phyloP scores from a whole-genome alignment of 2,113 vertebrate genomes.

The Tonatia bakeri region DNA sequence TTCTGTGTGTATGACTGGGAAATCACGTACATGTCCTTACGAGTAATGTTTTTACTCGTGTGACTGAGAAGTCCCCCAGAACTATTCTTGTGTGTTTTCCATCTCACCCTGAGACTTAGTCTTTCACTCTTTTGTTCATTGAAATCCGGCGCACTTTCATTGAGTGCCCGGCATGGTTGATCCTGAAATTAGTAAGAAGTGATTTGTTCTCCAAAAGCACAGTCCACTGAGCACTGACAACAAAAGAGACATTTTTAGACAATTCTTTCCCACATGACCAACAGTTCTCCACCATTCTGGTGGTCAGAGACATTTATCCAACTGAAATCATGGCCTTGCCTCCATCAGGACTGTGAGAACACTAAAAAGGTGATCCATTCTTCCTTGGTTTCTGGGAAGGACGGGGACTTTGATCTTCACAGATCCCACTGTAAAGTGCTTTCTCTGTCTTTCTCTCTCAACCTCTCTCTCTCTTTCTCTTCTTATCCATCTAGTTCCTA shows the following conservation, averaged over 20 bases:
- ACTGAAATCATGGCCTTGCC: not conserved
- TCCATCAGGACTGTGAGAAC: not conserved
- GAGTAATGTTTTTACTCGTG: no score
- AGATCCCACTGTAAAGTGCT: not conserved
- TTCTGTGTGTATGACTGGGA: not conserved
- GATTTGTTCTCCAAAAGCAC: not conserved
- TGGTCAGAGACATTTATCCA: not conserved
- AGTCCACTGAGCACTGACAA: not conserved
- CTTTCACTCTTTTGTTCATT: not conserved
- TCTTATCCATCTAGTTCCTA: not conserved
- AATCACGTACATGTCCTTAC: not conserved
- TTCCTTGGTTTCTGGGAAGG: not conserved
- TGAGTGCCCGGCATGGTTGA: not conserved
- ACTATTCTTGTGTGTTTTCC: not conserved
- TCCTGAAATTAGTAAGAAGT: not conserved
- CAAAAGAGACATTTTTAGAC: not conserved
- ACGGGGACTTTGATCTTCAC: not conserved
- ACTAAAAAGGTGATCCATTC: not conserved
- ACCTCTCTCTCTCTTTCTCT: not conserved
- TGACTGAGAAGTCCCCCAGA: not conserved
- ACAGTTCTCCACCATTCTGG: not conserved
- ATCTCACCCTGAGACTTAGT: not conserved
- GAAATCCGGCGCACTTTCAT: not conserved
- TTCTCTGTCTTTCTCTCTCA: no score
- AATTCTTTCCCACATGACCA: not conserved